Evolutionary conservation across 2,888 invertebrate genomes (phyloP), one percentile per base, ranked within the genome.

Genomic region (Lochmaea capreae): DNA sequence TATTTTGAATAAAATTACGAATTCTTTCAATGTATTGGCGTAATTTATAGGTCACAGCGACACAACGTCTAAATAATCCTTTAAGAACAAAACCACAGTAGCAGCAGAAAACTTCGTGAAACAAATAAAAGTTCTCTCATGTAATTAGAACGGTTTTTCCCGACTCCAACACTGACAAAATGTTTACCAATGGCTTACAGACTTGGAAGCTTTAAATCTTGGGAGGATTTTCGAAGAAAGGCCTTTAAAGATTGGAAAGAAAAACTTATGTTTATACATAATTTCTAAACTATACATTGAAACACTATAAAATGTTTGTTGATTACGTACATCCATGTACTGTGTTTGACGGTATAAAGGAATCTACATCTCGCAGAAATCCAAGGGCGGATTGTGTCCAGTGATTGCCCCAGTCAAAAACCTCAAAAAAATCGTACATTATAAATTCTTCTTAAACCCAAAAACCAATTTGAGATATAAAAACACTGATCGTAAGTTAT

Each of bases 81-180:
- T 14, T 18, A 58, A 58, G 58, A 58, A 58, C 58, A 58, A 58
- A 14, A 58, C 26, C 22, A 58, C 26, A 58, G 11, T 12, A 58
- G 26, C 26, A 26, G 26, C 26, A 58, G 22, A 58, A 58, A 58
- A 58, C 58, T 58, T 58, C 58, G 58, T 22, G 22, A 26, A 58
- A 58, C 58, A 58, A 58, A 58, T 58, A 58, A 58, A 58, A 58
- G 58, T 58, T 58, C 12, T 58, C 33, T 12, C 58, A 18, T 18
- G 58, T 58, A 58, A 58, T 58, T 58, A 58, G 58, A 58, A 6
- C 22, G 58, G 57, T 26, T 18, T 58, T 58, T 22, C 49, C 58
- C 16, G 26, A 57, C 3, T 4, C 12, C 10, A 22, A 14, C 11
- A 18, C 11, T 58, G 58, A 58, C 26, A 18, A 58, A 58, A 58